Conservation (phyloP, 2,888 invertebrate species). For the Clepsis dumicolana region DNA sequence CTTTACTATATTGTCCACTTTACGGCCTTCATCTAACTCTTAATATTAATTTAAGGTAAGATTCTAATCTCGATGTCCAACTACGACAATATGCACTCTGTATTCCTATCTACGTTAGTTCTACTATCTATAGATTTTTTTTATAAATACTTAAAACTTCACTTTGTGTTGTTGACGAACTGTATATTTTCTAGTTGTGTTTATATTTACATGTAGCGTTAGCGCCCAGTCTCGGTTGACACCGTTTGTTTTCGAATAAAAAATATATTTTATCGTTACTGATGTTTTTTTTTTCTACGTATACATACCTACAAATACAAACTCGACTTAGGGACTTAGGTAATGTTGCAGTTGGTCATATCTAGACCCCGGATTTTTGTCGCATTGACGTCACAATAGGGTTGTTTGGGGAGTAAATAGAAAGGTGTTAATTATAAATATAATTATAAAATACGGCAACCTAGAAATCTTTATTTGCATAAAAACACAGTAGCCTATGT, state of each 20-base stretch:
- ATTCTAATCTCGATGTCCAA: slow-evolving; percentile 60
- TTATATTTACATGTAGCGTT: slow-evolving; percentile 17
- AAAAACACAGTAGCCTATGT: no score
- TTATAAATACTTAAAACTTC: slow-evolving; percentile 29
- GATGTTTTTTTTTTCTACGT: slow-evolving; percentile 39
- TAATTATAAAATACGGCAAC: no score
- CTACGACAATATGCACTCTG: slow-evolving; percentile 70
- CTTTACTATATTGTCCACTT: slow-evolving; percentile 12
- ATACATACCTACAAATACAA: no score
- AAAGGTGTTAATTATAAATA: no score
- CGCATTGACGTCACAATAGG: no score
- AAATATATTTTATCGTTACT: slow-evolving; percentile 68
- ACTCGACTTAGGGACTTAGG: no score
- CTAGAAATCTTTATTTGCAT: no score
- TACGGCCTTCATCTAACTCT: slow-evolving; percentile 16
- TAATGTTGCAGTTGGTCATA: no score
- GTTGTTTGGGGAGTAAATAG: no score
- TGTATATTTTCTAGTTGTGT: slow-evolving; percentile 47
- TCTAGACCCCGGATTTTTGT: no score
- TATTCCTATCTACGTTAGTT: slow-evolving; percentile 68
- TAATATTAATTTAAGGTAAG: slow-evolving; percentile 28
- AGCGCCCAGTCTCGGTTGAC: slow-evolving; percentile 39
- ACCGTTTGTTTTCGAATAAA: slow-evolving; percentile 68
- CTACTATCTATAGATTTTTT: no score
- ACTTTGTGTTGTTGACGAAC: slow-evolving; percentile 17